Evolutionary conservation across 1,140 invertebrate genomes (phyloP), one percentile per base, ranked within the genome.

Genomic region (Teleopsis dalmanni): DNA sequence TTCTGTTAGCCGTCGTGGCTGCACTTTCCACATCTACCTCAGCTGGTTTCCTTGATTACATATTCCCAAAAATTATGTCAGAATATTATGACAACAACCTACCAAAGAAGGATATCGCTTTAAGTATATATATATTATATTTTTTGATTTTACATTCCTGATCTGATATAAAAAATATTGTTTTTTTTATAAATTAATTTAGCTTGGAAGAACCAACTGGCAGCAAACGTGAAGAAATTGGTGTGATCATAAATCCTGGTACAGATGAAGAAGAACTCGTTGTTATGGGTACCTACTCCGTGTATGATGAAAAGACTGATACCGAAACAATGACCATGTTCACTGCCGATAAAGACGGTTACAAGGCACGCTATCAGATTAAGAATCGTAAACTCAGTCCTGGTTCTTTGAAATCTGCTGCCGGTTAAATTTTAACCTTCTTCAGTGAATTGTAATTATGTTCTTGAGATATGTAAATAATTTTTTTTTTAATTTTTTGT

Each of bases 331-430:
- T 58, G 4, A 62, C 59, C 18, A 65, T 67, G 56, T 70, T 70
- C 45, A 69, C 64, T 1, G 66, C 66, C 21, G 66, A 70, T 33
- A 70, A 70, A 40, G 51, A 67, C 56, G 66, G 66, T 36, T 70
- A 70, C 50, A 58, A 62, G 41, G 21, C 64, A 0, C 55, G 59
- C 16, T 62, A 59, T 42, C 25, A 40, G 36, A 53, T 59, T n/a
- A 68, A 64, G 52, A 67, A 67, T 23, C 59, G 64, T 31, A 65
- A 65, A 41, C 46, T 67, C 37, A 57, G 55, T 49, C 35, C 55
- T 4, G 55, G 60, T 16, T 43, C 57, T 27, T 41, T 67, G 37
- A 65, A 61, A 47, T 67, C 64, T 22, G 48, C 54, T 25, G 59
- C 60, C 50, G 64, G 64, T 37, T 67, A 67, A 58, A 10, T 11